phyloP scores from a whole-genome alignment of 2,113 vertebrate genomes.

The Rallus limicola region DNA sequence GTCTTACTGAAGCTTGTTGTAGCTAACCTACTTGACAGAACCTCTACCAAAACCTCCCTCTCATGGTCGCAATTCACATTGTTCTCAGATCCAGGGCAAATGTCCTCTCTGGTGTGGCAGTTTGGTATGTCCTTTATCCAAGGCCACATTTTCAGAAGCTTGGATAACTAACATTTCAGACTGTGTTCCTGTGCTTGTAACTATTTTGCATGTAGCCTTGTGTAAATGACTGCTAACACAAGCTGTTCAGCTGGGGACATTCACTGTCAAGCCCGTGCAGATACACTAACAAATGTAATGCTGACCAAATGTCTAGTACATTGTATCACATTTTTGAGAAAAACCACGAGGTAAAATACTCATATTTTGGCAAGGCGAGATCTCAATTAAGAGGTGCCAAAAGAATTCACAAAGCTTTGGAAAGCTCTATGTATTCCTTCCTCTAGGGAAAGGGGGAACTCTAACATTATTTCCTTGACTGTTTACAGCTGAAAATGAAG shows the following conservation, averaged over 20 bases:
- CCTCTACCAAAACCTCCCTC: neutral
- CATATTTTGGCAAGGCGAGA: slow-evolving; percentile 29
- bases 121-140: neutral
- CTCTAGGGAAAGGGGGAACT: slow-evolving; percentile 16
- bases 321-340: neutral
- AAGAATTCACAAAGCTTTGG: slow-evolving; percentile 38
- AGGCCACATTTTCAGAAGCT: neutral
- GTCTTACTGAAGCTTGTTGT: neutral
- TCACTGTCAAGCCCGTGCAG: neutral
- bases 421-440: neutral
- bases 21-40: neutral
- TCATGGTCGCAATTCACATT: neutral
- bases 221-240: neutral
- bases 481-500: slow-evolving; percentile 33
- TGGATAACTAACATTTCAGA: neutral
- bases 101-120: neutral
- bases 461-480: neutral
- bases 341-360: slow-evolving; percentile 26
- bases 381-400: slow-evolving; percentile 16
- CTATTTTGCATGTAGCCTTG: neutral
- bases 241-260: neutral
- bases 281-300: neutral
- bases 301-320: slow-evolving; percentile 19
- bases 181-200: neutral
- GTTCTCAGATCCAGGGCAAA: neutral